phyloP scores from a whole-genome alignment of 2,888 invertebrate species.

The Odontocerum albicorne region DNA sequence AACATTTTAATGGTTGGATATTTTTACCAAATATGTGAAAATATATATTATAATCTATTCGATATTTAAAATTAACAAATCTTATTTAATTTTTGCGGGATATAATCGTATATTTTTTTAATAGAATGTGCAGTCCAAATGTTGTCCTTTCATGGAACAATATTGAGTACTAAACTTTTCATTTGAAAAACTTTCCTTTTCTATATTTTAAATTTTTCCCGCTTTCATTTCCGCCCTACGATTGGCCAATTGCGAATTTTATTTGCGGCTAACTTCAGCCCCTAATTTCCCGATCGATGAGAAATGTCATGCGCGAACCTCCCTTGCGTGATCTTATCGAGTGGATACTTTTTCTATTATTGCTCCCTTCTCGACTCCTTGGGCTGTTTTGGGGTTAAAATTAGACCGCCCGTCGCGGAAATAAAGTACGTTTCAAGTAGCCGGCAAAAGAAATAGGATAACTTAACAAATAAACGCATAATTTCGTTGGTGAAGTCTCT shows the following conservation, averaged over 20 bases:
- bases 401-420: slow-evolving; percentile 7
- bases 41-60: too few species aligned
- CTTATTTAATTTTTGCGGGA: too few species aligned
- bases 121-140: too few species aligned
- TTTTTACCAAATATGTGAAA: too few species aligned
- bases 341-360: slow-evolving; percentile 9
- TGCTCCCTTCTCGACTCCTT: slow-evolving; percentile 11
- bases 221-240: not conserved
- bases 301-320: not conserved
- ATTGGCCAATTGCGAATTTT: too few species aligned
- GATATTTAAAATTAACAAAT: too few species aligned
- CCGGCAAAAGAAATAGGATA: not conserved
- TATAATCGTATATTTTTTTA: too few species aligned
- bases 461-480: not conserved
- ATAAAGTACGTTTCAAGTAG: not conserved
- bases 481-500: too few species aligned
- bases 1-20: too few species aligned
- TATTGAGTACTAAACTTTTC: too few species aligned
- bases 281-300: slow-evolving; percentile 24
- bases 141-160: too few species aligned
- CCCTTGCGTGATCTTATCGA: slow-evolving; percentile 15
- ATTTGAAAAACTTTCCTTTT: not conserved
- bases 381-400: slow-evolving; percentile 7
- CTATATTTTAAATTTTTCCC: slow-evolving; percentile 17
- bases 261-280: slow-evolving; percentile 18